Evolutionary conservation across 1,140 invertebrate species (phyloP).

Genomic region (Bombus vancouverensis): DNA sequence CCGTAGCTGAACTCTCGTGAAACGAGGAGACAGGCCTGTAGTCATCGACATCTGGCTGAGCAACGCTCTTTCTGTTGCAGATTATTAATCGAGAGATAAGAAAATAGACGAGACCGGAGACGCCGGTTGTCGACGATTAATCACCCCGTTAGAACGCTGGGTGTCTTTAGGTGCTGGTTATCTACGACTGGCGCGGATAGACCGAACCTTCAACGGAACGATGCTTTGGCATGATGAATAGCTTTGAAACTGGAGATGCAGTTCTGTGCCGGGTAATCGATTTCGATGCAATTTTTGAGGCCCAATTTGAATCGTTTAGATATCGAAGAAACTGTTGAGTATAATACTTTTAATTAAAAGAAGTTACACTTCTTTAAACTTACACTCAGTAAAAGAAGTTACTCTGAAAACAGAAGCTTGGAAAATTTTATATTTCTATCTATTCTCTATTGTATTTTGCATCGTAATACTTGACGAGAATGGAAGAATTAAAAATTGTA

Average conservation of each 20-base stretch:
- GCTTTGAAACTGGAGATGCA: neutral
- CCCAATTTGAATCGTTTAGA: neutral
- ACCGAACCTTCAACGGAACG: neutral
- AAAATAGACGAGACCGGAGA: constrained; percentile 3
- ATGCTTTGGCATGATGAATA: neutral
- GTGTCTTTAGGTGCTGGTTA: neutral
- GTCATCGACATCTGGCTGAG: neutral
- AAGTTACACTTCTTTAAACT: no score
- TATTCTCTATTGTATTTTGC: no score
- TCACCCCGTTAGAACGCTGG: neutral
- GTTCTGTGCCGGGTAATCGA: neutral
- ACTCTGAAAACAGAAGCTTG: no score
- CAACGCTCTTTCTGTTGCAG: neutral
- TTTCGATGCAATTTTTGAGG: neutral
- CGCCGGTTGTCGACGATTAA: constrained; percentile 6
- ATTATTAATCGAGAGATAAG: constrained; percentile 27
- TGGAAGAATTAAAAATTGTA: no score
- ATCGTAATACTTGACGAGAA: no score
- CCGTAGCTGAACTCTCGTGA: neutral
- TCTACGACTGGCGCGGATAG: neutral
- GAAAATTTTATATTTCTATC: no score
- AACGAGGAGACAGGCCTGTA: neutral
- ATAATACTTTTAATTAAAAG: no score
- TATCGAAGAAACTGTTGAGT: no score
- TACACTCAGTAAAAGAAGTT: no score